A percentile compares a stretch with the other conserved stretches of the same genome.
phyloP scores from a whole-genome alignment of 2,797 vertebrate genomes.

The Limosa lapponica region DNA sequence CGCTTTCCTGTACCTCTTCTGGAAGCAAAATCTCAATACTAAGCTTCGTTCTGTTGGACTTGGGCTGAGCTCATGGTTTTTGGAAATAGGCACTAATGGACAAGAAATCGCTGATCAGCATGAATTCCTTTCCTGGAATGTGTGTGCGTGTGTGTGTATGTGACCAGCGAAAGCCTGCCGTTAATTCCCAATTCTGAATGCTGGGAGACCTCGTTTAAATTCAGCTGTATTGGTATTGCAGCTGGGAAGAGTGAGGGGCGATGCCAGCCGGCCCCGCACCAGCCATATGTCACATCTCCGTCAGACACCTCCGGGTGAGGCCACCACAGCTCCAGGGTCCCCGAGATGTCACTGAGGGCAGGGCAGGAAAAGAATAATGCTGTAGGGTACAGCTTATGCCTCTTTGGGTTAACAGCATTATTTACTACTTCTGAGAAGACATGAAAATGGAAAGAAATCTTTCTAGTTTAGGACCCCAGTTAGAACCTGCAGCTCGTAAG shows the following conservation, averaged over 20 bases:
- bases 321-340: background rate
- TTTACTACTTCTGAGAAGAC: background rate
- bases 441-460: background rate
- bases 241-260: background rate
- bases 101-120: background rate
- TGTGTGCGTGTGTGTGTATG: background rate
- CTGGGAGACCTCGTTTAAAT: background rate
- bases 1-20: background rate
- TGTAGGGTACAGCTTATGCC: background rate
- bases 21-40: background rate
- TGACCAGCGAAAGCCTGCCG: background rate
- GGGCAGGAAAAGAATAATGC: background rate
- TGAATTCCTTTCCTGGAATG: background rate
- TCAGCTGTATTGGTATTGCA: background rate
- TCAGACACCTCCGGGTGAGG: background rate
- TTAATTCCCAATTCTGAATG: background rate
- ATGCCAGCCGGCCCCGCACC: background rate
- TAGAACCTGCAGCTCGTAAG: background rate
- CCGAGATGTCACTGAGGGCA: background rate
- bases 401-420: background rate
- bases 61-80: background rate
- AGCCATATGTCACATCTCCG: background rate
- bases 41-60: background rate
- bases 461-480: background rate
- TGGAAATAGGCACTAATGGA: background rate